Base-by-base conservation (phyloP, 2,888 invertebrate genomes). In the Campoplex nolae region DNA sequence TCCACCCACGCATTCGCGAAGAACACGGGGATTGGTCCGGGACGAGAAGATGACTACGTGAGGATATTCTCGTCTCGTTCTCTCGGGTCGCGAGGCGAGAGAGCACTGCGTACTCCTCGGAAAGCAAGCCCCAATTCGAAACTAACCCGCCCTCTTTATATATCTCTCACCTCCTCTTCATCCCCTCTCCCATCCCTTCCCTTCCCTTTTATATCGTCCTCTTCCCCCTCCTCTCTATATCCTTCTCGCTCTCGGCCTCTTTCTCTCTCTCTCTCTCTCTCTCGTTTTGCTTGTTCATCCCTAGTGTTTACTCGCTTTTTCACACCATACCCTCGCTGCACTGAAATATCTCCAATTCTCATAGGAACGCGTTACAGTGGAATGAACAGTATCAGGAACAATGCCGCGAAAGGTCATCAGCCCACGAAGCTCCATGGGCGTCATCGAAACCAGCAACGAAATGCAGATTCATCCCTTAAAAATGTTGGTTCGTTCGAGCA, bases 41-140 rank as follows among this genome's bases (percentile, higher is more conserved):
- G 79, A 67, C 77, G 79, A 32, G 74, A 35, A 48, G 56, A 78
- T 32, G 71, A 68, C 23, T 83, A 82, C 75, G 71, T 73, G 56
- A 71, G 71, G 67, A 35, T 70, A 56, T 65, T 83, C 74, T 67
- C 73, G 88, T 89, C 85, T 89, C 90, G 89, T 91, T 90, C 89
- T 89, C 91, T 90, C 92, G 90, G 90, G 85, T 89, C 91, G 92
- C 92, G 91, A 90, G 90, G 89, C 91, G 90, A 90, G 91, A 90
- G 91, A 92, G 90, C 90, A 92, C 92, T 92, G 92, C 91, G 92
- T 90, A 88, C 90, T 89, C 88, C 88, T 89, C 90, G 79, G 90
- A 91, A 89, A 91, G 90, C 92, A 90, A 90, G 81, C 91, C 92
- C 92, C 90, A 90, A 90, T 91, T 90, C 91, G 90, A 90, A 91